Conservation (phyloP, 2,797 vertebrate genomes). For the Mastacembelus armatus region DNA sequence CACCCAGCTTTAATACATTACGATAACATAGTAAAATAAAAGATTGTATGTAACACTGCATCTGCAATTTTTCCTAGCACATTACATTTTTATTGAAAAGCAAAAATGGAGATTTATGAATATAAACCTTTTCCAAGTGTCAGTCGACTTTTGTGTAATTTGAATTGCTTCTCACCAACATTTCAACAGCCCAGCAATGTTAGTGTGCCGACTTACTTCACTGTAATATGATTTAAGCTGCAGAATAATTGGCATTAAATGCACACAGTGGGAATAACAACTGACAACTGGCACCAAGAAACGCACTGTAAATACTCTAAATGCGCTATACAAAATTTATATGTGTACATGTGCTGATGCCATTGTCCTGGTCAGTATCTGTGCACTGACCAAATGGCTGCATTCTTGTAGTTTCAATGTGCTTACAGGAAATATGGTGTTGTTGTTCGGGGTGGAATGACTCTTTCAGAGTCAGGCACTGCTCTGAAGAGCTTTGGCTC, state of each 20-base stretch:
- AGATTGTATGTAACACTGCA: constrained; percentile 51
- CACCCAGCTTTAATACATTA: constrained; percentile 45
- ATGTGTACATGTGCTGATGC: constrained; percentile 53
- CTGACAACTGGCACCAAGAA: constrained; percentile 58
- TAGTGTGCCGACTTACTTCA: constrained; percentile 10
- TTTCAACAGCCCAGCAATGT: constrained; percentile 13
- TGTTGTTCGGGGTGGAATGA: constrained; percentile 84
- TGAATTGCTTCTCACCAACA: constrained; percentile 44
- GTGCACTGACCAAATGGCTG: constrained; percentile 35
- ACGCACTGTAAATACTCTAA: constrained; percentile 56
- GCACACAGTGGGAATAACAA: constrained; percentile 42
- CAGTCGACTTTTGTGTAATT: constrained; percentile 18
- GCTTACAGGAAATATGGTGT: constrained; percentile 80
- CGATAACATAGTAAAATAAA: constrained; percentile 53
- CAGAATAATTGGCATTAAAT: constrained; percentile 47
- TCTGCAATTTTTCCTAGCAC: constrained; percentile 33
- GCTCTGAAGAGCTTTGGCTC: constrained; percentile 97
- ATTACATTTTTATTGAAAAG: constrained; percentile 35
- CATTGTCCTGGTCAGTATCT: constrained; percentile 26
- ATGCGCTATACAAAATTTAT: constrained; percentile 58
- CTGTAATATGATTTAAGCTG: constrained; percentile 21
- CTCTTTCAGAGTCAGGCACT: constrained; percentile 97
- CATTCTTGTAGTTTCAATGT: background rate
- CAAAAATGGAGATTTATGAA: constrained; percentile 56
- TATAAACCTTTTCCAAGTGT: constrained; percentile 58